Conservation (phyloP, 2,113 vertebrate species). For the Austrofundulus limnaeus region DNA sequence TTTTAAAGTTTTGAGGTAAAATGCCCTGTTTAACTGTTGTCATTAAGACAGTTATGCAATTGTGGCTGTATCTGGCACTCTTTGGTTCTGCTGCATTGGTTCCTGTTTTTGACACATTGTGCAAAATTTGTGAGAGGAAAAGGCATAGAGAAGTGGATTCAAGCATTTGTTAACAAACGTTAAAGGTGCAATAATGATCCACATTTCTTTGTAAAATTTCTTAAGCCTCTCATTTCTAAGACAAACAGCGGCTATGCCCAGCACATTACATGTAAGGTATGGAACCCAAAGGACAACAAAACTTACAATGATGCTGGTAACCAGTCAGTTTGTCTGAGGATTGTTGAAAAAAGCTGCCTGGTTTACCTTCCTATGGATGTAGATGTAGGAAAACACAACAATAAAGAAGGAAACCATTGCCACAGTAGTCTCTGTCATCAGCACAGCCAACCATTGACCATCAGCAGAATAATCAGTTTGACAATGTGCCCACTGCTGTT, state of each 20-base stretch:
- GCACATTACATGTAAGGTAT: neutral
- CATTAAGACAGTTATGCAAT: neutral
- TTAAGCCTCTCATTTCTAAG: neutral
- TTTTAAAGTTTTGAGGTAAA: too few relatives aligned
- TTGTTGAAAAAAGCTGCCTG: conserved; percentile 25
- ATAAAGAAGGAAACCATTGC: conserved; percentile 13
- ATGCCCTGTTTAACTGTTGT: too few relatives aligned
- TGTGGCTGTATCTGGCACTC: neutral
- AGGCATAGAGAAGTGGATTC: conserved; percentile 9
- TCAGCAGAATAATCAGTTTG: neutral
- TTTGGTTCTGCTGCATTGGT: too few relatives aligned
- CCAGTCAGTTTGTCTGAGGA: conserved; percentile 15
- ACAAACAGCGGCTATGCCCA: conserved; percentile 7
- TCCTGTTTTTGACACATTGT: neutral
- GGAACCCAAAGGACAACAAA: conserved; percentile 30
- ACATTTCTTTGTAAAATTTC: neutral
- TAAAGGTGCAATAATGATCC: neutral
- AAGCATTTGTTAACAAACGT: conserved; percentile 17
- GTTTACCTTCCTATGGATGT: conserved; percentile 13
- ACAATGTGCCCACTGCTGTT: neutral
- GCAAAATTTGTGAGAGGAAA: neutral
- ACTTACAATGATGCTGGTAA: conserved; percentile 21
- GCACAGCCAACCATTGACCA: neutral
- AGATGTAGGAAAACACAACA: conserved; percentile 21
- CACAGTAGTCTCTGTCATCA: conserved; percentile 10